Evolutionary conservation across 53 echinoderm and acorn worm species (phyloP).

Genomic region (Echinometra lucunter): DNA sequence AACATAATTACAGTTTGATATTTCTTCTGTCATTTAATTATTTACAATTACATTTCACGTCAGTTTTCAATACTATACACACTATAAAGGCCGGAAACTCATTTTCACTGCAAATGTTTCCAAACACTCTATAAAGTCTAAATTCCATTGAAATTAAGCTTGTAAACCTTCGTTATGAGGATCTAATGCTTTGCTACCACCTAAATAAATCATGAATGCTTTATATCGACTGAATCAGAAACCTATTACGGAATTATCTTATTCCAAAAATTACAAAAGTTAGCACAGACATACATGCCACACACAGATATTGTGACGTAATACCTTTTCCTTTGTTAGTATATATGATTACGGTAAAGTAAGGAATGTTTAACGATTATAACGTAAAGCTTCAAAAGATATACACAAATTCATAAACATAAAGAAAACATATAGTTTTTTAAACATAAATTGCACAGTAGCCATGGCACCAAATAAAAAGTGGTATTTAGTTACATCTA

Average conservation of each 20-base stretch:
- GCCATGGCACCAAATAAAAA: neutral
- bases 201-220: neutral
- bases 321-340: neutral
- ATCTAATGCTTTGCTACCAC: neutral
- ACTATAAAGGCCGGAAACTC: neutral
- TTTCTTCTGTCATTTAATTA: neutral
- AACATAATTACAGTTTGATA: slow-evolving; percentile 23
- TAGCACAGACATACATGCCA: neutral
- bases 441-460: neutral
- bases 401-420: neutral
- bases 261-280: neutral
- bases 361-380: neutral
- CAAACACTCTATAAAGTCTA: neutral
- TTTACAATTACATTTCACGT: neutral
- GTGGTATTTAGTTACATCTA: neutral
- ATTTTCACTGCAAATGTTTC: neutral
- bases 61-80: slow-evolving; percentile 10
- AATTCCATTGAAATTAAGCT: neutral
- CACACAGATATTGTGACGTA: neutral
- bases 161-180: neutral
- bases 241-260: neutral
- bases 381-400: neutral
- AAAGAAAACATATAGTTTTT: neutral
- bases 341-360: neutral
- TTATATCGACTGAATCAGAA: neutral